Conservation (phyloP, 2,888 invertebrate species). For the Chymomyza fuscimana region DNA sequence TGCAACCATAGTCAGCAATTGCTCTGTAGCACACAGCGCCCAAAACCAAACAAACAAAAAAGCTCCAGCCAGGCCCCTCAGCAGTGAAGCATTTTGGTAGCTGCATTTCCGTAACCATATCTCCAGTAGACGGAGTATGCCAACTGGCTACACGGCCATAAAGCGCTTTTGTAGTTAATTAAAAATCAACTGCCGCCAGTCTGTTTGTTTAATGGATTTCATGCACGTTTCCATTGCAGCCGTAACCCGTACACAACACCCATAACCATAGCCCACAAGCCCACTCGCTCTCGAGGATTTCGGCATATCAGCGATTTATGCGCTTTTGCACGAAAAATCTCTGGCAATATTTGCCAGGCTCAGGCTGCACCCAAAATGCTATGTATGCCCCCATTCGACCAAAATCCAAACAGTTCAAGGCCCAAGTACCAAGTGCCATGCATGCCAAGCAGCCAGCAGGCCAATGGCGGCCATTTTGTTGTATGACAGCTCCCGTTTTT, state of each 20-base stretch:
- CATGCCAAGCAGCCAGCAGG: slow-evolving; percentile 55
- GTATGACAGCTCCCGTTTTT: slow-evolving; percentile 31
- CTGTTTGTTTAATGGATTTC: slow-evolving; percentile 80
- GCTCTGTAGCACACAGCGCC: slow-evolving; percentile 33
- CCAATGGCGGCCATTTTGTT: slow-evolving; percentile 58
- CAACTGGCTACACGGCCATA: slow-evolving; percentile 37
- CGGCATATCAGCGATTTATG: slow-evolving; percentile 72
- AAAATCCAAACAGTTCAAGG: not conserved
- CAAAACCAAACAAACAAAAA: slow-evolving; percentile 56
- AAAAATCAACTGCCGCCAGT: slow-evolving; percentile 80
- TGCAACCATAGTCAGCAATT: slow-evolving; percentile 32
- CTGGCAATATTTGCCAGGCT: slow-evolving; percentile 64
- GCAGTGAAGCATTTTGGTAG: not conserved
- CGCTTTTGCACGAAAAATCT: slow-evolving; percentile 72
- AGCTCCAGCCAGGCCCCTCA: slow-evolving; percentile 11
- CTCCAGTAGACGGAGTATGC: not conserved
- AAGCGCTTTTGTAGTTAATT: slow-evolving; percentile 78
- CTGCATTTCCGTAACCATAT: not conserved
- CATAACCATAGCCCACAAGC: not conserved
- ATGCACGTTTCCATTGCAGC: slow-evolving; percentile 68
- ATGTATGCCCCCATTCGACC: not conserved
- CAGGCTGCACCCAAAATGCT: not conserved
- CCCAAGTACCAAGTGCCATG: slow-evolving; percentile 35
- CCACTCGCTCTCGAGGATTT: slow-evolving; percentile 41
- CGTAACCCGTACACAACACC: not conserved